These are phyloP conservation scores for Calyptomena viridis DNA, from an alignment of 2,113 vertebrate species.

Conservation along the genomic window DNA sequence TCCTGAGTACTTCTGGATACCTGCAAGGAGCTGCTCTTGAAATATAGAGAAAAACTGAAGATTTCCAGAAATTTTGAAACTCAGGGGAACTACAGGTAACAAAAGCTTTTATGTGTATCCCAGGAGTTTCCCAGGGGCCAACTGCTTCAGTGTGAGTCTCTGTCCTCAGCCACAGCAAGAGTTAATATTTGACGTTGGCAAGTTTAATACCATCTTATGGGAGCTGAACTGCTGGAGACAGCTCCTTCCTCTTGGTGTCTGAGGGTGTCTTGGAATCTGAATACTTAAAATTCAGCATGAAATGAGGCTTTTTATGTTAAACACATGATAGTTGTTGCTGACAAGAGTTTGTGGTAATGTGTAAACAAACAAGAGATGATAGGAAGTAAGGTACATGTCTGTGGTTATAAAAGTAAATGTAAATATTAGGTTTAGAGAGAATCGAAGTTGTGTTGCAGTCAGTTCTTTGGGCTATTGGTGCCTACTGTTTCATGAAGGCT, in stretches of 20 bases:
- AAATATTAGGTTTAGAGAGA: background rate
- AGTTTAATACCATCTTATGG: accelerated
- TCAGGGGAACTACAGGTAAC: background rate
- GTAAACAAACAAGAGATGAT: background rate
- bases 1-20: background rate
- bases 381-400: background rate
- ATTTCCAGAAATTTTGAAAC: background rate
- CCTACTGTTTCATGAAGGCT: background rate
- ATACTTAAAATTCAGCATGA: background rate
- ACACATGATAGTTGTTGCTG: background rate
- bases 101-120: background rate
- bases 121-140: background rate
- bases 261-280: background rate
- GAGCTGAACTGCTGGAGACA: background rate
- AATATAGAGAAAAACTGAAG: background rate
- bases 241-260: background rate
- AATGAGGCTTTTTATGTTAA: background rate
- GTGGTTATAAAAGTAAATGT: background rate
- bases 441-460: background rate
- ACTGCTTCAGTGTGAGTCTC: accelerated
- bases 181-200: background rate
- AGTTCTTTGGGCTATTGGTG: background rate
- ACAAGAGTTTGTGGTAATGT: background rate
- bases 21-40: background rate
- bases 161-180: background rate